Conservation (phyloP, 2,888 invertebrate genomes). For the Teinopalpus imperialis region DNA sequence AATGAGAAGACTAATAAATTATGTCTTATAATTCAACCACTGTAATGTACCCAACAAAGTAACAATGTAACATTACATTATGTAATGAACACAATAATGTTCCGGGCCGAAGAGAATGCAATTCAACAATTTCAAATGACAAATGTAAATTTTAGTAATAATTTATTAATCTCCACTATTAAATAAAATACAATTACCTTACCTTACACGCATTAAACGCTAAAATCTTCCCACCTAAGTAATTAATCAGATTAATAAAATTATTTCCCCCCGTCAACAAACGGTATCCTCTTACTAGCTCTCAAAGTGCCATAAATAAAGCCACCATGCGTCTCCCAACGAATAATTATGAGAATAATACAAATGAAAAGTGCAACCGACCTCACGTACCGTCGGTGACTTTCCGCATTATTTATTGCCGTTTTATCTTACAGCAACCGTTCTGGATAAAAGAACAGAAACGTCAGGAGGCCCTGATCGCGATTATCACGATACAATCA, state of each 20-base stretch:
- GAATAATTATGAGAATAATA: slow-evolving; percentile 73
- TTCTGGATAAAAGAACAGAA: slow-evolving; percentile 78
- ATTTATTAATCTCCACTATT: no score
- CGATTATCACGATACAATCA: slow-evolving; percentile 75
- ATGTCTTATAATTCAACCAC: no score
- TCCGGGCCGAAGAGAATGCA: no score
- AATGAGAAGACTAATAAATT: no score
- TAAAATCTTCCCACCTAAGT: slow-evolving; percentile 26
- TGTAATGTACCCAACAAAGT: no score
- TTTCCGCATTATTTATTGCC: slow-evolving; percentile 73
- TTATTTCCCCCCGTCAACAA: slow-evolving; percentile 55
- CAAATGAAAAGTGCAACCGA: slow-evolving; percentile 70
- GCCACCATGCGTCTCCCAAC: slow-evolving; percentile 46
- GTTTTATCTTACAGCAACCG: slow-evolving; percentile 72
- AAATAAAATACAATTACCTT: slow-evolving; percentile 1
- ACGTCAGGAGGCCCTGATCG: slow-evolving; percentile 71
- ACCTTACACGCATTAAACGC: neutral
- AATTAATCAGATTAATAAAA: slow-evolving; percentile 52
- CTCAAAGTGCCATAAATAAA: slow-evolving; percentile 53
- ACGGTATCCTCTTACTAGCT: slow-evolving; percentile 54
- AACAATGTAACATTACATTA: no score
- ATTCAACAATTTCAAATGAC: no score
- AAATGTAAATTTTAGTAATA: no score
- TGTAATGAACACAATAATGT: no score
- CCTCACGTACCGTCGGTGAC: slow-evolving; percentile 65